Conservation (phyloP, 2,888 invertebrate genomes). For the Hybos culiciformis region DNA sequence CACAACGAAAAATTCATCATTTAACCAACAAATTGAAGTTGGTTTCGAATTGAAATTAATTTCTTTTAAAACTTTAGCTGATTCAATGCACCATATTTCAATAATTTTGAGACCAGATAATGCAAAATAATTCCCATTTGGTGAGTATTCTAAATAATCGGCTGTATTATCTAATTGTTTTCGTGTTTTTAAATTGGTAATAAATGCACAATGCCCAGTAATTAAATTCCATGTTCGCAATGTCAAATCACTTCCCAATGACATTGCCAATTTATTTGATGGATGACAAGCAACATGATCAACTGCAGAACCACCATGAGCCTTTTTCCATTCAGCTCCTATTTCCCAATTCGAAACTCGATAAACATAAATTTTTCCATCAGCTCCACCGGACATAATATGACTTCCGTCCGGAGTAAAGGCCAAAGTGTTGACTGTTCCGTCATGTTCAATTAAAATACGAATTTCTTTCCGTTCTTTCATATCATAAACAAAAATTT, state of each 20-base stretch:
- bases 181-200: conserved; percentile 68
- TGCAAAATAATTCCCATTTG: conserved; percentile 62
- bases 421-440: conserved; percentile 64
- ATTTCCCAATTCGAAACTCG: conserved; percentile 74
- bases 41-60: conserved; percentile 56
- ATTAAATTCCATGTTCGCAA: conserved; percentile 88
- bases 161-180: conserved; percentile 32
- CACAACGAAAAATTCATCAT: conserved; percentile 46
- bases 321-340: conserved; percentile 67
- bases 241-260: conserved; percentile 71
- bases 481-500: conserved; percentile 74
- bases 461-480: conserved; percentile 52
- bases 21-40: conserved; percentile 53
- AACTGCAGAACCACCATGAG: conserved; percentile 67
- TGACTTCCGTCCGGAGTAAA: conserved; percentile 68
- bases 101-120: conserved; percentile 56
- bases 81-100: conserved; percentile 68
- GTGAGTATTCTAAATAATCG: conserved; percentile 55
- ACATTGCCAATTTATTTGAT: conserved; percentile 74
- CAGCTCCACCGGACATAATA: conserved; percentile 69
- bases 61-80: conserved; percentile 55
- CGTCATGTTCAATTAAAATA: conserved; percentile 61
- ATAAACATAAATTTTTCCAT: conserved; percentile 70
- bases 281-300: conserved; percentile 72
- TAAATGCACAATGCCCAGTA: conserved; percentile 80